Conservation (phyloP, 2,888 invertebrate genomes). For the Cybosia mesomella region DNA sequence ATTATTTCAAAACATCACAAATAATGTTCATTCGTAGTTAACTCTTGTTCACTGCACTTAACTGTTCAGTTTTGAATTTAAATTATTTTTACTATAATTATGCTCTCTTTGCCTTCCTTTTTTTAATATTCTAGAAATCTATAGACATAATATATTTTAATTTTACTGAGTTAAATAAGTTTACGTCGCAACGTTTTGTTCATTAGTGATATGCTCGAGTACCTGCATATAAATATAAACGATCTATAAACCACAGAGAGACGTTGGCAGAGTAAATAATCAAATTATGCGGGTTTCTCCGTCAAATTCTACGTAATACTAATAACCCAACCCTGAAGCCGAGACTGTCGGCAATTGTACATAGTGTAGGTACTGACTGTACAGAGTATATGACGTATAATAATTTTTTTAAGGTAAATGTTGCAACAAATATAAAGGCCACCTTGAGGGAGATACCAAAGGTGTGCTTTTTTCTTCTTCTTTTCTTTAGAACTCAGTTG, state of each 20-base stretch:
- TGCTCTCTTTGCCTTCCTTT: not conserved
- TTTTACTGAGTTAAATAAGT: conserved; percentile 10
- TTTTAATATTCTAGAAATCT: not conserved
- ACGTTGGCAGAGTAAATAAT: conserved; percentile 26
- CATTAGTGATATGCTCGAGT: conserved; percentile 36
- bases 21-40: conserved; percentile 30
- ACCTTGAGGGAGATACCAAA: not conserved
- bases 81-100: not conserved
- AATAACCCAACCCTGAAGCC: conserved; percentile 13
- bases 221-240: conserved; percentile 35
- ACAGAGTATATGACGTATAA: conserved; percentile 3
- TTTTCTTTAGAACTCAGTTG: too few relatives aligned
- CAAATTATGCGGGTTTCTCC: conserved; percentile 42
- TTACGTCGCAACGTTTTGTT: conserved; percentile 23
- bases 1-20: conserved; percentile 66
- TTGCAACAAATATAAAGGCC: not conserved
- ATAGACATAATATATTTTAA: not conserved
- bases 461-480: too few relatives aligned
- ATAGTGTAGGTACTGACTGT: not conserved
- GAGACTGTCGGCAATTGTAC: not conserved
- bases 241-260: conserved; percentile 30
- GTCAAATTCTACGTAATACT: conserved; percentile 20
- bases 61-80: conserved; percentile 13
- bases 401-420: not conserved
- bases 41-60: conserved; percentile 27